Conservation (phyloP, 2,113 vertebrate species). For the Picathartes gymnocephalus region DNA sequence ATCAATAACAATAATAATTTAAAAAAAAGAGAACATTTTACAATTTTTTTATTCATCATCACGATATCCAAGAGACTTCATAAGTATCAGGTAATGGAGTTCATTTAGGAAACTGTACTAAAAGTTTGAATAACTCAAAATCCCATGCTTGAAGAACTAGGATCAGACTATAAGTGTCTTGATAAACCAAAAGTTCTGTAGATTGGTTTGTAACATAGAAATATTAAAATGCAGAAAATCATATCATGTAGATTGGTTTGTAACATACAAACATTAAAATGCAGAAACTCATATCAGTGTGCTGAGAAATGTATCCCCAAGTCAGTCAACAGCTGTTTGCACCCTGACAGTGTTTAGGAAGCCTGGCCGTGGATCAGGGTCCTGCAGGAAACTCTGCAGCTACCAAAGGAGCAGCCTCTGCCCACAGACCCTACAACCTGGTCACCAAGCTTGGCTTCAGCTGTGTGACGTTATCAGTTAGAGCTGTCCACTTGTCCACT, state of each 20-base stretch:
- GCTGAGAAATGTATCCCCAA: neutral
- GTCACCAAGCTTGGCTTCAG: neutral
- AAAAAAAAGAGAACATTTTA: neutral
- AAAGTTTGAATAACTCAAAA: neutral
- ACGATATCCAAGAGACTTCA: neutral
- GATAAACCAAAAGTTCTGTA: neutral
- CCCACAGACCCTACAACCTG: too few species aligned
- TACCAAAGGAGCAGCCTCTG: neutral
- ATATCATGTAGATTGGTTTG: too few species aligned
- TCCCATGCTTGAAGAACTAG: neutral
- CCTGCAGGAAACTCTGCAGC: neutral
- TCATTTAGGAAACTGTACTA: neutral
- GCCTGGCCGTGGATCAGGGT: too few species aligned
- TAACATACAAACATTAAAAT: neutral
- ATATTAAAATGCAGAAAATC: neutral
- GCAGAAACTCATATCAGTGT: too few species aligned
- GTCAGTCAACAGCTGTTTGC: neutral
- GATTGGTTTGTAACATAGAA: accelerated
- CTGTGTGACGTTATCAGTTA: neutral
- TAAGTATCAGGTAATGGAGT: neutral
- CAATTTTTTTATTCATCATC: neutral
- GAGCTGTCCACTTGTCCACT: neutral
- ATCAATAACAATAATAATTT: neutral
- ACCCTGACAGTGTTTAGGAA: neutral
- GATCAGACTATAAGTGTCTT: neutral